Evolutionary conservation across 2,113 vertebrate genomes (phyloP).

Genomic region (Tetrax tetrax): DNA sequence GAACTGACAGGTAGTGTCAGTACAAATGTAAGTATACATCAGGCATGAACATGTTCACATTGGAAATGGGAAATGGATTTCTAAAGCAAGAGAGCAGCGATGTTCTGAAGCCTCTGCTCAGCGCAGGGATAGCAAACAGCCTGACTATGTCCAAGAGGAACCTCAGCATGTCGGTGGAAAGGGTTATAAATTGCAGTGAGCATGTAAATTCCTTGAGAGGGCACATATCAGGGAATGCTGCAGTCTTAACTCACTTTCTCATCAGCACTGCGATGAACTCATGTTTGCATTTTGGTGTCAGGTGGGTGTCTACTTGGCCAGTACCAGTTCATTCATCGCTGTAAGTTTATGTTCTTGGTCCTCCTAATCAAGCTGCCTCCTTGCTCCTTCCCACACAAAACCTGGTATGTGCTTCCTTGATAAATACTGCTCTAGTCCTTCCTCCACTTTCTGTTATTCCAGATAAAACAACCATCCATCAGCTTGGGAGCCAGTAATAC

Average conservation of each 20-base stretch:
- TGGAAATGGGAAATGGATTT: background rate
- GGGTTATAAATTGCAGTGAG: background rate
- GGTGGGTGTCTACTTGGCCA: background rate
- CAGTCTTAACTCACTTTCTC: background rate
- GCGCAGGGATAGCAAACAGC: background rate
- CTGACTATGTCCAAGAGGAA: background rate
- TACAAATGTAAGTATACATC: background rate
- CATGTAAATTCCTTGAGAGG: accelerated
- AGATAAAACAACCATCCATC: background rate
- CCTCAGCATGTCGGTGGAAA: background rate
- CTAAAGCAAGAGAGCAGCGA: background rate
- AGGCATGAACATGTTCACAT: background rate
- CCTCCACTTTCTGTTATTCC: background rate
- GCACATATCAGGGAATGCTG: background rate
- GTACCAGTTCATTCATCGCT: background rate
- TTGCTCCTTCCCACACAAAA: background rate
- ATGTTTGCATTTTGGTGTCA: background rate
- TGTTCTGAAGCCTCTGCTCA: background rate
- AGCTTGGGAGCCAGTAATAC: background rate
- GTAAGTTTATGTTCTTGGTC: background rate
- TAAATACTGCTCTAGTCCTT: background rate
- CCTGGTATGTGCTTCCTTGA: background rate
- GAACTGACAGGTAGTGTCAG: background rate
- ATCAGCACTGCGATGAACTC: background rate
- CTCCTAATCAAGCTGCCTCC: background rate